A percentile compares a stretch with the other conserved stretches of the same genome.
These are phyloP conservation scores for Mesitornis unicolor DNA, from an alignment of 2,113 vertebrate genomes.

Conservation along the genomic window DNA sequence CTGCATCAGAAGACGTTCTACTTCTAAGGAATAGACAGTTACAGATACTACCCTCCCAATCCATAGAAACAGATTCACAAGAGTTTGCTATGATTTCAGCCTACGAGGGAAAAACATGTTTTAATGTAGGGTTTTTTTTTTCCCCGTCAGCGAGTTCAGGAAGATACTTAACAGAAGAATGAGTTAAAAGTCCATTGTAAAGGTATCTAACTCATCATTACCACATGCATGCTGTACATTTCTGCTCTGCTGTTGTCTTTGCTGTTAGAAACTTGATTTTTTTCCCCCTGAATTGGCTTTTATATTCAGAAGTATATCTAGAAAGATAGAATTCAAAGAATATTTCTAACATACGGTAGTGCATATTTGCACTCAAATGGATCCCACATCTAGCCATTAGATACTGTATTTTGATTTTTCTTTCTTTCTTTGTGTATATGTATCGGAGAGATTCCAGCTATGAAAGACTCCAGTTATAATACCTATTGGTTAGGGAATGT, in stretches of 20 bases:
- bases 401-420: constrained; percentile 30
- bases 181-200: constrained; percentile 64
- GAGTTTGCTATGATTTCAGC: constrained; percentile 27
- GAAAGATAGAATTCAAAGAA: constrained; percentile 3
- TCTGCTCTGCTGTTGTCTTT: constrained; percentile 38
- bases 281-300: neutral
- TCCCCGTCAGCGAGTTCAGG: constrained; percentile 44
- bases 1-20: constrained; percentile 38
- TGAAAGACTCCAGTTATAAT: constrained; percentile 27
- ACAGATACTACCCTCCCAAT: neutral
- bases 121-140: constrained; percentile 5
- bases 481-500: constrained; percentile 37
- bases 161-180: constrained; percentile 2
- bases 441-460: neutral
- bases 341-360: constrained; percentile 52
- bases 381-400: constrained; percentile 41
- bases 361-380: too few species aligned
- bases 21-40: constrained; percentile 60
- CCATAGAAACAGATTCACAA: neutral
- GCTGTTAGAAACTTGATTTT: neutral
- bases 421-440: neutral
- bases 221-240: constrained; percentile 48
- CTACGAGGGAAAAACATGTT: constrained; percentile 31
- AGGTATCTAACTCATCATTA: constrained; percentile 68
- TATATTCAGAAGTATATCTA: neutral